phyloP scores from a whole-genome alignment of 2,113 vertebrate genomes.

The Pachyramphus minor region DNA sequence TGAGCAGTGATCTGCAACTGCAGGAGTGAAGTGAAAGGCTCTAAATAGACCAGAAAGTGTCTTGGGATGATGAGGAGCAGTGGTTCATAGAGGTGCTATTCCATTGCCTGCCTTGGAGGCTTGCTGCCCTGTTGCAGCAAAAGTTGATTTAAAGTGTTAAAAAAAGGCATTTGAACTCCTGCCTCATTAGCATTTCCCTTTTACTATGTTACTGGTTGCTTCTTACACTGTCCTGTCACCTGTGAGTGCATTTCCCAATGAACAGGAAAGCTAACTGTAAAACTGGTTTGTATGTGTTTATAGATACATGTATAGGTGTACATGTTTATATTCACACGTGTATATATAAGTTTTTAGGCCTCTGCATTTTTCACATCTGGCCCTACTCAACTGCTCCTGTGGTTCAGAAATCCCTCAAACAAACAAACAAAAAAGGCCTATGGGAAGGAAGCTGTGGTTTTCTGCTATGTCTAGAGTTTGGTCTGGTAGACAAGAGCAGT shows the following conservation, averaged over 20 bases:
- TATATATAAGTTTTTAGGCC: background rate
- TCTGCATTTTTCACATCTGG: background rate
- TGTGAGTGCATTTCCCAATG: background rate
- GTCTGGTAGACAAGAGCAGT: background rate
- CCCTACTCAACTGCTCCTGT: background rate
- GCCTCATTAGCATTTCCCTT: background rate
- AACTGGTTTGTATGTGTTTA: background rate
- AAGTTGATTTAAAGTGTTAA: background rate
- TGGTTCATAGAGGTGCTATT: background rate
- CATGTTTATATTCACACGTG: background rate
- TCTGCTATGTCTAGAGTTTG: background rate
- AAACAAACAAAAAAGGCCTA: background rate
- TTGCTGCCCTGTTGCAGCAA: background rate
- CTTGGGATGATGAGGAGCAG: background rate
- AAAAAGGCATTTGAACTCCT: background rate
- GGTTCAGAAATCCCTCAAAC: background rate
- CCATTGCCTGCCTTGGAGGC: background rate
- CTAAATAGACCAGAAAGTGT: background rate
- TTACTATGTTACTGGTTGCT: background rate
- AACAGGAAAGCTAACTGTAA: background rate
- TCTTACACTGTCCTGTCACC: background rate
- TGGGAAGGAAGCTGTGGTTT: background rate
- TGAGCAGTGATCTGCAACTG: background rate
- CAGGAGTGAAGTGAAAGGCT: background rate
- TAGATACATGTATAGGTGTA: too few species aligned